Evolutionary conservation across 1,140 invertebrate species (phyloP).

Genomic region (Drosophila tropicalis): DNA sequence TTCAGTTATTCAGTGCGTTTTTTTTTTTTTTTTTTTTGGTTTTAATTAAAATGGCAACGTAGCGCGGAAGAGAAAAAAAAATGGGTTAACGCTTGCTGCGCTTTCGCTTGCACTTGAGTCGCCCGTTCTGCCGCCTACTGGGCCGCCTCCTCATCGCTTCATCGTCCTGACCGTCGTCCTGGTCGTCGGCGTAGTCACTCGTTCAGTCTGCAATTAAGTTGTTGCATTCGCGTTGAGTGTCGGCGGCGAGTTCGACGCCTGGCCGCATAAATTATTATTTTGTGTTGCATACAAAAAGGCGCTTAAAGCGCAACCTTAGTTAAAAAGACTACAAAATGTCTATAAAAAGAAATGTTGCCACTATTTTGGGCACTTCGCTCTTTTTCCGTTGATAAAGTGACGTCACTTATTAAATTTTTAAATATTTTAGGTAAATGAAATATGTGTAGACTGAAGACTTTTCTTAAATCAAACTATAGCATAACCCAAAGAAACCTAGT

Average conservation of each 20-base stretch:
- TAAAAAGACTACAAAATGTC: slow-evolving; percentile 12
- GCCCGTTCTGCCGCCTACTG: not conserved
- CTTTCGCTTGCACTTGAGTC: slow-evolving; percentile 22
- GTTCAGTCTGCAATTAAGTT: slow-evolving; percentile 67
- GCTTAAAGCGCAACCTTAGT: slow-evolving; percentile 57
- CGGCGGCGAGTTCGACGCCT: slow-evolving; percentile 46
- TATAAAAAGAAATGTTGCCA: not conserved
- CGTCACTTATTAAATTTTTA: not conserved
- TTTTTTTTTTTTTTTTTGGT: slow-evolving; percentile 69
- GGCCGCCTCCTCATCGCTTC: not conserved
- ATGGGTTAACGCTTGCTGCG: slow-evolving; percentile 56
- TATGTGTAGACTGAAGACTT: no score
- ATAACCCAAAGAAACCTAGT: no score
- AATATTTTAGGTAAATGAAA: no score
- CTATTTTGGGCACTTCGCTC: not conserved
- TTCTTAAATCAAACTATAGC: no score
- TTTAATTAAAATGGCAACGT: slow-evolving; percentile 70
- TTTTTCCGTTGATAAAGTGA: not conserved
- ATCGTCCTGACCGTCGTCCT: not conserved
- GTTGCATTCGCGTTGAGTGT: slow-evolving; percentile 62
- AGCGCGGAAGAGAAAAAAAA: slow-evolving; percentile 43
- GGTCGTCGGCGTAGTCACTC: not conserved
- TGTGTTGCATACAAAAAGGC: slow-evolving; percentile 72
- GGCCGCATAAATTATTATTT: slow-evolving; percentile 77
- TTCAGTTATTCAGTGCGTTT: slow-evolving; percentile 33